Evolutionary conservation across 2,797 vertebrate species (phyloP).

Genomic region (Dipus sagitta): DNA sequence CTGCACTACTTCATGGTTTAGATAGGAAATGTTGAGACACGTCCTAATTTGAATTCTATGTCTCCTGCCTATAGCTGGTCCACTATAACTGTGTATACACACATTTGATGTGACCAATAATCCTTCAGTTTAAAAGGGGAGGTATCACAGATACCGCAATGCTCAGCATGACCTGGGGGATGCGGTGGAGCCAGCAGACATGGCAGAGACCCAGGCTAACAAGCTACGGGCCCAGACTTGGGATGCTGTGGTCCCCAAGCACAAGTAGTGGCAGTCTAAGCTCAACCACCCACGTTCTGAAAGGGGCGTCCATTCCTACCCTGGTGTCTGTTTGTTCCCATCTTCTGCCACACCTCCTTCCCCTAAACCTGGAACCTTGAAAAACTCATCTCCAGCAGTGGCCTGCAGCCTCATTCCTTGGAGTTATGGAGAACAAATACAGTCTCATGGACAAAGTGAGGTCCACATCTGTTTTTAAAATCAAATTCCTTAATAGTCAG

Average conservation of each 20-base stretch:
- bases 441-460: constrained; percentile 75
- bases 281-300: accelerated
- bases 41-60: too few relatives aligned
- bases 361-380: neutral
- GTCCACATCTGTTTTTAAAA: constrained; percentile 86
- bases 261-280: neutral
- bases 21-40: neutral
- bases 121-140: neutral
- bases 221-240: constrained; percentile 92
- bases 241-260: constrained; percentile 86
- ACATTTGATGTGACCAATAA: neutral
- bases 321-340: neutral
- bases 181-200: constrained; percentile 93
- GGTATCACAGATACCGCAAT: constrained; percentile 91
- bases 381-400: neutral
- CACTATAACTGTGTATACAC: neutral
- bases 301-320: neutral
- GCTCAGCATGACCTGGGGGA: constrained; percentile 96
- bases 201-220: constrained; percentile 94
- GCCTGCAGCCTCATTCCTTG: neutral
- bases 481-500: constrained; percentile 89
- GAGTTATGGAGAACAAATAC: neutral
- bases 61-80: too few relatives aligned
- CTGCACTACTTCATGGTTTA: neutral
- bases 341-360: neutral